Base-by-base conservation (phyloP, 2,888 invertebrate species). In the Standfussiana lucernea region DNA sequence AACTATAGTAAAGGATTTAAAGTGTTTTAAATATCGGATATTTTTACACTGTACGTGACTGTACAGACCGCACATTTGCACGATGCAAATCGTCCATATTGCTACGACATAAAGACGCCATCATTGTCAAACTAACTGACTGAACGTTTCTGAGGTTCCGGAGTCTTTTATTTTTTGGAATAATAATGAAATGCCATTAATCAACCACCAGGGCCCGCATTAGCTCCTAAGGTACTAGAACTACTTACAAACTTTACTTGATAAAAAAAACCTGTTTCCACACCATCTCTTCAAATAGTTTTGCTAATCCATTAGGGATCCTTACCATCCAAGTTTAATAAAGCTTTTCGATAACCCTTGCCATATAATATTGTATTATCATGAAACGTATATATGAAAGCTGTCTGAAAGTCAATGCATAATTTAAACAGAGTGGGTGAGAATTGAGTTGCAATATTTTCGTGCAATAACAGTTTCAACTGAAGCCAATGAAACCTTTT, bases 371-470 rank as follows among this genome's bases (percentile, higher is more conserved):
- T 45, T 64, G 35, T 64, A 7, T 35, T 24, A 32, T 28, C 28
- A 65, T 40, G 2, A 66, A 76, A 61, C 1, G 40, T 21, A 32
- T 21, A 32, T 24, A 37, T 53, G 42, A 35, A 24, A 28, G 24
- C 53, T 28, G 32, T 40, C 37, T 61, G 28, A 42, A 61, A 69
- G 40, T 56, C 18, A 50, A 45, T 32, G 32, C 8, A 61, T 53
- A 28, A 68, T 68, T 62, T 45, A 37, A 37, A 65, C 18, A 24
- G 13, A 53, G 65, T 45, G 8, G 15, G 13, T 32, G 53, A 37
- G 10, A 45, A 74, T 65, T 59, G 32, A 56, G 8, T 32, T 65
- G 45, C 32, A 66, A 66, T 50, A 64, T 42, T 72, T 50, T 72
- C 47, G 15, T 35, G 18, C 24, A 64, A 53, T 32, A 45, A 32